Evolutionary conservation across 1,140 invertebrate genomes (phyloP).

Genomic region (Acarapis woodi): DNA sequence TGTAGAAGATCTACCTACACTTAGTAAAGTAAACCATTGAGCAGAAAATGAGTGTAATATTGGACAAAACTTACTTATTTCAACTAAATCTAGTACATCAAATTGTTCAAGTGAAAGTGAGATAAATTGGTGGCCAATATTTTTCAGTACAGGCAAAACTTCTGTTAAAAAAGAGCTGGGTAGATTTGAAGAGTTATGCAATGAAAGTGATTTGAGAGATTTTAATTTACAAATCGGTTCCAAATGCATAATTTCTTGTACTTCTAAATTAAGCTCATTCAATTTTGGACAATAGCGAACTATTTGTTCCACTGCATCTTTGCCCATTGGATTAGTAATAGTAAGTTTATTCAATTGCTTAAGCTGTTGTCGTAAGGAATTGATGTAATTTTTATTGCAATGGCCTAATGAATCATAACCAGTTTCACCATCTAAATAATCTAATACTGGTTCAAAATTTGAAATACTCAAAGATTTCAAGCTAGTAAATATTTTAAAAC

Average conservation of each 20-base stretch:
- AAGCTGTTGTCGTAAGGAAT: neutral
- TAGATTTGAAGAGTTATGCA: conserved; percentile 11
- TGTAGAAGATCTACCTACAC: conserved; percentile 1
- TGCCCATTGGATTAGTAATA: conserved; percentile 10
- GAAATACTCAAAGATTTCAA: conserved; percentile 10
- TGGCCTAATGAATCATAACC: conserved; percentile 2
- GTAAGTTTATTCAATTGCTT: conserved; percentile 6
- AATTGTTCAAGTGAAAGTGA: conserved; percentile 11
- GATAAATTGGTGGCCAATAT: conserved; percentile 10
- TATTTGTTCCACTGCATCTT: conserved; percentile 7
- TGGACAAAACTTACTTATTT: conserved; percentile 10
- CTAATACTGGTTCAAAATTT: conserved; percentile 11
- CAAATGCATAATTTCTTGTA: conserved; percentile 12
- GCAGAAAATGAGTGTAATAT: conserved; percentile 12
- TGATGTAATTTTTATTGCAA: neutral
- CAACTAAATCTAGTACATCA: conserved; percentile 12
- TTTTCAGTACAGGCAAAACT: conserved; percentile 10
- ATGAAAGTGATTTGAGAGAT: conserved; percentile 7
- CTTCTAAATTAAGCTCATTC: conserved; percentile 10
- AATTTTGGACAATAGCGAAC: conserved; percentile 11
- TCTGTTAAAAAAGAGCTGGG: conserved; percentile 10
- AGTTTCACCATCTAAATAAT: conserved; percentile 9
- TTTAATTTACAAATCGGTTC: conserved; percentile 7
- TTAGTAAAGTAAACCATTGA: conserved; percentile 12
- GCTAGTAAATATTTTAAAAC: conserved; percentile 10